Conservation (phyloP, 1,140 invertebrate genomes). For the Leptinotarsa texana region DNA sequence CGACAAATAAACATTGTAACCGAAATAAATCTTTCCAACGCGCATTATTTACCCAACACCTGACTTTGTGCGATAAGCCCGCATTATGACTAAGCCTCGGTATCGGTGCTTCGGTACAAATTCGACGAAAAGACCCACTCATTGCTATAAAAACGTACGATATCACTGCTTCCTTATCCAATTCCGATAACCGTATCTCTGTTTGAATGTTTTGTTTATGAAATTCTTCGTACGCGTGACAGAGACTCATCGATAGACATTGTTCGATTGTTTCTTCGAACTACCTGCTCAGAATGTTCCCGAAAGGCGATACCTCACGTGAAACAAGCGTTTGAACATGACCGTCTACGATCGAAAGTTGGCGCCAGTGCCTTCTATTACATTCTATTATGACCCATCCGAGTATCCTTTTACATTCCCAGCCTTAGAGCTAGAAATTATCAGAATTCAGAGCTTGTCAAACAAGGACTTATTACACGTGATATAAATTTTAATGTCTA, state of each 20-base stretch:
- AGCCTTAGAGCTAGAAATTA: too few species aligned
- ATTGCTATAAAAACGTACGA: not conserved
- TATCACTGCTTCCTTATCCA: not conserved
- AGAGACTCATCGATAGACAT: not conserved
- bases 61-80: not conserved
- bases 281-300: not conserved
- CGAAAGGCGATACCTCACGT: too few species aligned
- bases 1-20: too few species aligned
- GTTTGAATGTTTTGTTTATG: not conserved
- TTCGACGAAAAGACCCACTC: constrained; percentile 1
- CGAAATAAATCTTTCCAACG: too few species aligned
- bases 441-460: too few species aligned
- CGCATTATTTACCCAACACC: constrained; percentile 2
- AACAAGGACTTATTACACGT: too few species aligned
- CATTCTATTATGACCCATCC: too few species aligned
- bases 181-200: not conserved
- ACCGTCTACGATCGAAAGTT: too few species aligned
- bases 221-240: not conserved
- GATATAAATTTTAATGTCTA: too few species aligned
- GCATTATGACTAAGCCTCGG: not conserved
- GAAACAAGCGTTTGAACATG: too few species aligned
- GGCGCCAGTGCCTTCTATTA: too few species aligned
- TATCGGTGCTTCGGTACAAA: not conserved
- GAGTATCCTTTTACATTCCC: too few species aligned
- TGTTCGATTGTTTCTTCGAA: not conserved